A percentile compares a stretch with the other conserved stretches of the same genome.
Conservation (phyloP, 2,888 invertebrate genomes). For the Rhagophthalmus giganteus region DNA sequence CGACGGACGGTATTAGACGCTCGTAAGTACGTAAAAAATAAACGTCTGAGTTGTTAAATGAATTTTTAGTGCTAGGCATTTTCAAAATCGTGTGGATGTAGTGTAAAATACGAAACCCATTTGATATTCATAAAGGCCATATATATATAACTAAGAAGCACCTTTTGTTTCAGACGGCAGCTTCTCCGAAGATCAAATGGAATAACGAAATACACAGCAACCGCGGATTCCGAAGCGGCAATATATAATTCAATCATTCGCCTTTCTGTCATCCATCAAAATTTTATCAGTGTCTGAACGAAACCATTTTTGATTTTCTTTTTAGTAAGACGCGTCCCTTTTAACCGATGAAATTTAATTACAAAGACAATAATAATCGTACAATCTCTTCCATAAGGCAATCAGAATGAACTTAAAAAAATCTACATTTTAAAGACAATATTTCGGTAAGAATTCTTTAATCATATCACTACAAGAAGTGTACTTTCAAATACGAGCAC, state of each 20-base stretch:
- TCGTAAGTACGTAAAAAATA: too few species aligned
- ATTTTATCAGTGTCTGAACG: constrained; percentile 6
- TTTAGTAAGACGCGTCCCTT: constrained; percentile 3
- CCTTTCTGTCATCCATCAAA: constrained; percentile 13
- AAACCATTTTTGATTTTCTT: constrained; percentile 7
- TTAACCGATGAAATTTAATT: constrained; percentile 4
- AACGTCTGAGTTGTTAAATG: too few species aligned
- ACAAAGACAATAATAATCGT: constrained; percentile 16
- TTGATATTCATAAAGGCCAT: constrained; percentile 14
- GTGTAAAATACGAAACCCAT: constrained; percentile 6
- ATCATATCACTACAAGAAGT: not conserved
- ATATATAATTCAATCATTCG: constrained; percentile 19
- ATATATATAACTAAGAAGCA: constrained; percentile 8
- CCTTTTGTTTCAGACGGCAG: constrained; percentile 18
- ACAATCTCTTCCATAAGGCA: constrained; percentile 17
- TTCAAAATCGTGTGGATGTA: constrained; percentile 3
- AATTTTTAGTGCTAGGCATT: too few species aligned
- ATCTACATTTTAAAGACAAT: constrained; percentile 11
- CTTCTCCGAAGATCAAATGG: constrained; percentile 12
- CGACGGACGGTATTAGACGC: too few species aligned
- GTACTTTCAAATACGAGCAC: constrained; percentile 4
- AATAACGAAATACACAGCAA: constrained; percentile 12
- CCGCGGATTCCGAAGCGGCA: constrained; percentile 15
- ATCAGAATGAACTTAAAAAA: constrained; percentile 11
- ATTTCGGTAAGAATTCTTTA: constrained; percentile 7